These are phyloP conservation scores for Stenodema calcarata DNA, from an alignment of 2,888 invertebrate genomes.

Conservation along the genomic window DNA sequence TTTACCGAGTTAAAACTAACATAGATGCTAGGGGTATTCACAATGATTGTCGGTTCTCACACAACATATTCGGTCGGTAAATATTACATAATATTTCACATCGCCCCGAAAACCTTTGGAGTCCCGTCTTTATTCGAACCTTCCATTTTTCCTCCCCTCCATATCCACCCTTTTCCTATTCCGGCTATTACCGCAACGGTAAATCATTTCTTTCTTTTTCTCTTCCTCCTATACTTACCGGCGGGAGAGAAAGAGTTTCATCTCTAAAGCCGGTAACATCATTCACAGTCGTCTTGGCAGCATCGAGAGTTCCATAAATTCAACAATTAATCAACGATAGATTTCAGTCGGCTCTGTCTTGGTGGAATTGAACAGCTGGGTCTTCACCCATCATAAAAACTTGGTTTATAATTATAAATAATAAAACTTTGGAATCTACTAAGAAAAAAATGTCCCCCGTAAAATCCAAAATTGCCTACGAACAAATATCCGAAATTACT, in stretches of 20 bases:
- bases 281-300: conserved; percentile 13
- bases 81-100: background rate
- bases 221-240: background rate
- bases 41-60: background rate
- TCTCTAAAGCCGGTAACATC: conserved; percentile 17
- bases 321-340: conserved; percentile 5
- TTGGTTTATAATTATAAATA: too few species aligned
- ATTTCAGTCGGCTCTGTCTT: background rate
- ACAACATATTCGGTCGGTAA: conserved; percentile 3
- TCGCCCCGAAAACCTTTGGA: background rate
- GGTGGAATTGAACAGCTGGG: background rate
- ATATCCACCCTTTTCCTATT: background rate
- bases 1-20: background rate
- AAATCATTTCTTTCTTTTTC: conserved; percentile 14
- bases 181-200: conserved; percentile 17
- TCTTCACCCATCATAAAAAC: background rate
- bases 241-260: background rate
- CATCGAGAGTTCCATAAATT: background rate
- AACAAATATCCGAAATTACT: too few species aligned
- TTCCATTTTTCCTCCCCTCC: background rate
- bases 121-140: background rate
- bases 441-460: too few species aligned
- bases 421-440: too few species aligned
- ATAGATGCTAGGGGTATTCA: background rate
- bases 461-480: too few species aligned